Conservation (phyloP, 2,113 vertebrate species). For the Casuarius casuarius region DNA sequence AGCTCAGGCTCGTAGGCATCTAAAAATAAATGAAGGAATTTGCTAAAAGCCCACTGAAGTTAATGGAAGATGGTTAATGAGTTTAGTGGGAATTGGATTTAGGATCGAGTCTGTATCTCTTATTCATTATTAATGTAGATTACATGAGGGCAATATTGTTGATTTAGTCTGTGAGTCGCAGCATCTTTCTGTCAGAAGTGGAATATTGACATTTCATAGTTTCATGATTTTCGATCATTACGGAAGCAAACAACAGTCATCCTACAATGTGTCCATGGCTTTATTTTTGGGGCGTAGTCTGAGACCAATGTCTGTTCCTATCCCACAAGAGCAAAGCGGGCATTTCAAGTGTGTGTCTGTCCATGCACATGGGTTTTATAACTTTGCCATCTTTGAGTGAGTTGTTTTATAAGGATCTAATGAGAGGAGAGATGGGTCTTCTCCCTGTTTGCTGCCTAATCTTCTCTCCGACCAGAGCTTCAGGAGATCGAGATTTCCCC, state of each 20-base stretch:
- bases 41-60: constrained; percentile 7
- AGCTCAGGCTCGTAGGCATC: not conserved
- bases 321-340: not conserved
- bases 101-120: not conserved
- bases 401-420: not conserved
- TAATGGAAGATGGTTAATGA: not conserved
- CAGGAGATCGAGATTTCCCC: not conserved
- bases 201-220: not conserved
- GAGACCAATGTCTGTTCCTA: not conserved
- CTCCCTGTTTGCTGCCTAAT: not conserved
- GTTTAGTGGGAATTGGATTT: not conserved
- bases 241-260: not conserved
- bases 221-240: not conserved
- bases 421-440: not conserved
- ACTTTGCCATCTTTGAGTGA: not conserved
- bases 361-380: not conserved
- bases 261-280: not conserved
- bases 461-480: not conserved
- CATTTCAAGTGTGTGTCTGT: not conserved
- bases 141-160: not conserved
- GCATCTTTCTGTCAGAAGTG: not conserved
- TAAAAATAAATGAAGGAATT: constrained; percentile 47
- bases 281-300: not conserved
- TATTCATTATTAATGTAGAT: not conserved
- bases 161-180: not conserved